Evolutionary conservation across 2,797 vertebrate species (phyloP).

Genomic region (Columba guinea): DNA sequence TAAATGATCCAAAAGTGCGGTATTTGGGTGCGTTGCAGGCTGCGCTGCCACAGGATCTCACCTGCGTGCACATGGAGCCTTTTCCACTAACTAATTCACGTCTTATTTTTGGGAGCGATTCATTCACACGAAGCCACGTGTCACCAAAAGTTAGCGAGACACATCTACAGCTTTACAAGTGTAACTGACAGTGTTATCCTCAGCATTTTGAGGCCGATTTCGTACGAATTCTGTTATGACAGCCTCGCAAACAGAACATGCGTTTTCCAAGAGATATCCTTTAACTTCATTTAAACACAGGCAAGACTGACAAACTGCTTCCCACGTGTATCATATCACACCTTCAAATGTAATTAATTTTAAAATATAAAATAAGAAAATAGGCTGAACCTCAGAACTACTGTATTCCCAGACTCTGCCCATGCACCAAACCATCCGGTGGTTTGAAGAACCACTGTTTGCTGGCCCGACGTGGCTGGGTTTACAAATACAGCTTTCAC

Average conservation of each 20-base stretch:
- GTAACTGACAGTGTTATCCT: not conserved
- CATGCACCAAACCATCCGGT: too few species aligned
- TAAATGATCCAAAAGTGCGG: accelerated
- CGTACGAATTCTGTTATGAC: not conserved
- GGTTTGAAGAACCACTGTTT: not conserved
- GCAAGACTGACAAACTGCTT: not conserved
- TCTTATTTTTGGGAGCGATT: not conserved
- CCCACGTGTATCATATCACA: not conserved
- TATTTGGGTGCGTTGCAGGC: not conserved
- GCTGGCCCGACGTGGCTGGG: not conserved
- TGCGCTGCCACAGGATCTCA: not conserved
- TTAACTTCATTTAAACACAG: not conserved
- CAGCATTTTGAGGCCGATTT: not conserved
- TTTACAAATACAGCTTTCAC: not conserved
- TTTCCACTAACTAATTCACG: not conserved
- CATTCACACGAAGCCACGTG: constrained; percentile 14
- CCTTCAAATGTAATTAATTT: not conserved
- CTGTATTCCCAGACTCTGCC: not conserved
- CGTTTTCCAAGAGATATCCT: not conserved
- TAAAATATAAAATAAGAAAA: not conserved
- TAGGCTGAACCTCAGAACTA: not conserved
- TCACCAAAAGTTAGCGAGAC: not conserved
- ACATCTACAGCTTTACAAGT: constrained; percentile 3
- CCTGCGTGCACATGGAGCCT: not conserved
- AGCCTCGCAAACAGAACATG: not conserved